Evolutionary conservation across 2,113 vertebrate species (phyloP).

Genomic region (Bungarus multicinctus): DNA sequence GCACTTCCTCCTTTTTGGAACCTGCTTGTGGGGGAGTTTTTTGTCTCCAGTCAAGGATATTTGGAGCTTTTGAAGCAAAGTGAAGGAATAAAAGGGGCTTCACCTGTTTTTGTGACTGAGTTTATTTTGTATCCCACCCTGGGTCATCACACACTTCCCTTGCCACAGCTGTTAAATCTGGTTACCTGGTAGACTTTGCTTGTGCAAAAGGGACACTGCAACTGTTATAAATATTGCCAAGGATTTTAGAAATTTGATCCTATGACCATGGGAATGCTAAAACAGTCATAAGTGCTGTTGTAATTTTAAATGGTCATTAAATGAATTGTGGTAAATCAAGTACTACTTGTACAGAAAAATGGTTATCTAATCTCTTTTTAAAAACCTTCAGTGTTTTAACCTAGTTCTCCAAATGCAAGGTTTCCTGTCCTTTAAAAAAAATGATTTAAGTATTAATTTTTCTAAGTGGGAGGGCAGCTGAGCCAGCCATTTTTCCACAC

Average conservation of each 20-base stretch:
- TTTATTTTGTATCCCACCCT: no score
- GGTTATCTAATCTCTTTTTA: neutral
- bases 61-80: no score
- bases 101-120: no score
- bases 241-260: no score
- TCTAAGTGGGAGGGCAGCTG: neutral
- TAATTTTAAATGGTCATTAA: neutral
- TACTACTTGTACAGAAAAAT: neutral
- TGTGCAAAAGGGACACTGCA: neutral
- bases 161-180: neutral
- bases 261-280: neutral
- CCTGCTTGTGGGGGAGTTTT: no score
- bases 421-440: neutral
- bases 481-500: neutral
- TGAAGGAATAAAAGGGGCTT: no score
- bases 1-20: no score
- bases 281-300: neutral
- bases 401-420: neutral
- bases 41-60: no score
- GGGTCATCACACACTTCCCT: no score
- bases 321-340: neutral
- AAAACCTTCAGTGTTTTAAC: neutral
- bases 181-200: neutral
- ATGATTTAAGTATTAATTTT: neutral
- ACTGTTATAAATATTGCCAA: neutral